These are phyloP conservation scores for Drosophila falleni DNA, from an alignment of 2,888 invertebrate genomes.

Conservation along the genomic window DNA sequence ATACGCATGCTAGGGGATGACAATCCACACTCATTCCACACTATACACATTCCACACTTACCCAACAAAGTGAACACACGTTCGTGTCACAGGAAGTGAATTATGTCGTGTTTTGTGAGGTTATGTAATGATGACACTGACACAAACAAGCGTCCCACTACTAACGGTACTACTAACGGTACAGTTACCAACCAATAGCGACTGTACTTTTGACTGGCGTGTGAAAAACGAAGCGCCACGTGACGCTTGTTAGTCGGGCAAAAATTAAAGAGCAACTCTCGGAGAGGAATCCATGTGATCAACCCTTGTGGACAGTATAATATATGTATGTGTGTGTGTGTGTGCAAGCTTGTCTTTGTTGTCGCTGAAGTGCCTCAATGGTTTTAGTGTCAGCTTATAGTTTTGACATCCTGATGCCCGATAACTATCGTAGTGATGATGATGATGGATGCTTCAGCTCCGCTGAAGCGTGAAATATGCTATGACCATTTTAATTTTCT, in stretches of 20 bases:
- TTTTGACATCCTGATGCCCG: conserved; percentile 70
- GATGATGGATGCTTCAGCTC: conserved; percentile 43
- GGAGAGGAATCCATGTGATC: conserved; percentile 31
- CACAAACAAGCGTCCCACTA: conserved; percentile 29
- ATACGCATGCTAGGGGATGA: conserved; percentile 40
- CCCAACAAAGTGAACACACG: conserved; percentile 32
- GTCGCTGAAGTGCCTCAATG: conserved; percentile 71
- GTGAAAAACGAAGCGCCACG: conserved; percentile 73
- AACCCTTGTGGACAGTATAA: conserved; percentile 56
- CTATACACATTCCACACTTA: conserved; percentile 7
- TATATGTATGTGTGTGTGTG: conserved; percentile 13
- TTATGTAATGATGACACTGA: conserved; percentile 74
- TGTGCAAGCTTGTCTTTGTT: conserved; percentile 27
- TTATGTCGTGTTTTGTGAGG: conserved; percentile 82
- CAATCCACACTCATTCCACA: conserved; percentile 13
- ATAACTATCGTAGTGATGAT: conserved; percentile 52
- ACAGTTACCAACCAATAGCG: conserved; percentile 19
- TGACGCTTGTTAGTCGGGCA: conserved; percentile 67
- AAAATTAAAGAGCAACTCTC: conserved; percentile 71
- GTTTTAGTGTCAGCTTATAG: conserved; percentile 79
- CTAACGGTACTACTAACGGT: conserved; percentile 40
- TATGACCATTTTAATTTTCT: conserved; percentile 23
- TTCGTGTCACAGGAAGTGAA: conserved; percentile 80
- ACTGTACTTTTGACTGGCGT: conserved; percentile 82
- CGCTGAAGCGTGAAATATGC: conserved; percentile 73